A percentile compares a stretch with the other conserved stretches of the same genome.
These are phyloP conservation scores for Acanthurus tractus DNA, from an alignment of 2,797 vertebrate genomes.

Conservation along the genomic window DNA sequence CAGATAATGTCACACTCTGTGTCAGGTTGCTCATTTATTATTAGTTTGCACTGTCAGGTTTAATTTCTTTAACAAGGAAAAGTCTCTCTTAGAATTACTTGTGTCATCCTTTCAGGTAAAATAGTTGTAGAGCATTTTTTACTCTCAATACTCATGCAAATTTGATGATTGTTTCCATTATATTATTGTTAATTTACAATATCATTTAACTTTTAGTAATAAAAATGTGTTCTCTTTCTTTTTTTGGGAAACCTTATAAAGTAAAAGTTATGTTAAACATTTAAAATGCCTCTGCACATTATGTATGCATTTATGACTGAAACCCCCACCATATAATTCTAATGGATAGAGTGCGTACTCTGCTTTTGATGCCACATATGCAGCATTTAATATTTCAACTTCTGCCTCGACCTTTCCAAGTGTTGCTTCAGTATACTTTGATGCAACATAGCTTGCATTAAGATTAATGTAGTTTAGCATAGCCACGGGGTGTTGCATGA, in stretches of 20 bases:
- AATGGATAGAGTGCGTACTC: neutral
- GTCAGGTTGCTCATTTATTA: slow-evolving; percentile 41
- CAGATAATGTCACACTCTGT: slow-evolving; percentile 46
- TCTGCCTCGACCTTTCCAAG: neutral
- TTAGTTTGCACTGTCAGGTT: slow-evolving; percentile 35
- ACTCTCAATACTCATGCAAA: neutral
- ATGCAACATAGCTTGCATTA: slow-evolving; percentile 7
- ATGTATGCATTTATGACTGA: slow-evolving; percentile 21
- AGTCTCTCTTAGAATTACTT: neutral
- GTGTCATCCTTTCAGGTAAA: slow-evolving; percentile 5
- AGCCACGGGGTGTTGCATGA: slow-evolving; percentile 3
- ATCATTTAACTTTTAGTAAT: neutral
- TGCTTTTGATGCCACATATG: neutral
- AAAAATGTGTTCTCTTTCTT: neutral
- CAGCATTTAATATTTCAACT: neutral
- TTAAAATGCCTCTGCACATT: slow-evolving; percentile 1
- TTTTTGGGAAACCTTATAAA: slow-evolving; percentile 18
- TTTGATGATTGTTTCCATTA: neutral
- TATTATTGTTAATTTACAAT: slow-evolving; percentile 12
- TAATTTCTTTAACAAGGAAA: slow-evolving; percentile 44
- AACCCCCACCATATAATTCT: neutral
- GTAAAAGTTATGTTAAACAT: slow-evolving; percentile 6
- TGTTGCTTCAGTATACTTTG: neutral
- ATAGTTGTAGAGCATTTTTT: neutral
- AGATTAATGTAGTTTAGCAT: slow-evolving; percentile 29